A percentile compares a stretch with the other conserved stretches of the same genome.
phyloP scores from a whole-genome alignment of 2,888 invertebrate species.

The Mongoloraphidia duomilia region DNA sequence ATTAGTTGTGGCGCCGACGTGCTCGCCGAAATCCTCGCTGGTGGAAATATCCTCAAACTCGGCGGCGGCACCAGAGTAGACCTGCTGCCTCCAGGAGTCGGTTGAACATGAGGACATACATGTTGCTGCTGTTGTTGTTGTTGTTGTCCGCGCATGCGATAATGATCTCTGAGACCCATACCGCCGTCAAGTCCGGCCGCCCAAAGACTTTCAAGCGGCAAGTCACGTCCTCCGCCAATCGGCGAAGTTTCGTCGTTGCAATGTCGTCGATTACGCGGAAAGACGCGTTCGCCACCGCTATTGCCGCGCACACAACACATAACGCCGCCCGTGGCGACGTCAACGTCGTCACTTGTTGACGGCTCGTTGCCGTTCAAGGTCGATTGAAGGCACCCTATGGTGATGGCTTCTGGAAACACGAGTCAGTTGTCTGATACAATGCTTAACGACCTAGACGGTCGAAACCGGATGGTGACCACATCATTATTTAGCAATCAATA shows the following conservation, averaged over 20 bases:
- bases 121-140: background rate
- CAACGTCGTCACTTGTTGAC: background rate
- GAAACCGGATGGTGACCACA: too few species aligned
- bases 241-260: slow-evolving; percentile 1
- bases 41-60: too few species aligned
- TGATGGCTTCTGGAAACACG: background rate
- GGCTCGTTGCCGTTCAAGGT: background rate
- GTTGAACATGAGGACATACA: background rate
- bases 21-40: too few species aligned
- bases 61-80: background rate
- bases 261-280: background rate
- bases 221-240: slow-evolving; percentile 18
- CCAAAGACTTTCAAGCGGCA: slow-evolving; percentile 28
- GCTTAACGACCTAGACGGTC: too few species aligned
- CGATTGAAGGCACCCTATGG: slow-evolving; percentile 9
- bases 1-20: too few species aligned
- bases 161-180: slow-evolving; percentile 25
- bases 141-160: slow-evolving; percentile 4
- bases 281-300: slow-evolving; percentile 2
- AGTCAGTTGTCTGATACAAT: too few species aligned
- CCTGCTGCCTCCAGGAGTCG: background rate
- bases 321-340: slow-evolving; percentile 1
- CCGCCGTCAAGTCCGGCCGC: slow-evolving; percentile 28
- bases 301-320: slow-evolving; percentile 2
- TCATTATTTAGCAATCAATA: too few species aligned